A percentile compares a stretch with the other conserved stretches of the same genome.
These are phyloP conservation scores for Benitochromis conjunctus DNA, from an alignment of 2,113 vertebrate genomes.

Conservation along the genomic window DNA sequence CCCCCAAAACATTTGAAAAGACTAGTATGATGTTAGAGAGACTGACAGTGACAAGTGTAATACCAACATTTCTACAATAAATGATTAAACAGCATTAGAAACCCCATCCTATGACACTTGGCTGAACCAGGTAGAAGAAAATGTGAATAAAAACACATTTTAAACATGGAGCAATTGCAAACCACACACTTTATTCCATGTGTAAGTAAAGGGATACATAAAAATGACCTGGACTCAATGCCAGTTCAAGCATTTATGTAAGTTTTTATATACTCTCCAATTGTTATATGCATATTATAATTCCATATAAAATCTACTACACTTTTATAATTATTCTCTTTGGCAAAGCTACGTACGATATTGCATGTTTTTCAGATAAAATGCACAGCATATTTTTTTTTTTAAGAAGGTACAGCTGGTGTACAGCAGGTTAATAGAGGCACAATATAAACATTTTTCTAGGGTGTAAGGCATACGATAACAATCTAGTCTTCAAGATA, in stretches of 20 bases:
- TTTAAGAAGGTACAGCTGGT: neutral
- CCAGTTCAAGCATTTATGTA: neutral
- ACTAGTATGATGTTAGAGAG: neutral
- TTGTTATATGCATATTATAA: neutral
- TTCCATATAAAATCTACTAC: neutral
- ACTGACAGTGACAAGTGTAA: neutral
- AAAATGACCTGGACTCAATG: neutral
- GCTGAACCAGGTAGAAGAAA: neutral
- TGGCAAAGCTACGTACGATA: neutral
- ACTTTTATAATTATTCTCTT: neutral
- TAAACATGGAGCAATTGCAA: neutral
- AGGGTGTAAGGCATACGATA: neutral
- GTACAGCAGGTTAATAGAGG: neutral
- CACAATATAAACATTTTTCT: neutral
- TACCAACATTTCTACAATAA: neutral
- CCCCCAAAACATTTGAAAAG: accelerated
- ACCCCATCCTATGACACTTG: neutral
- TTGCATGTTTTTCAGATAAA: neutral
- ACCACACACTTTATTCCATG: constrained; percentile 19
- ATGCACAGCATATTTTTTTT: neutral
- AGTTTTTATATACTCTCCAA: neutral
- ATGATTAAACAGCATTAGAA: neutral
- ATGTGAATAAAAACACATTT: neutral
- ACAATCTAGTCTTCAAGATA: neutral
- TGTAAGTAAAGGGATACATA: neutral